Evolutionary conservation across 2,888 invertebrate genomes (phyloP).

Genomic region (Drosophila subsilvestris): DNA sequence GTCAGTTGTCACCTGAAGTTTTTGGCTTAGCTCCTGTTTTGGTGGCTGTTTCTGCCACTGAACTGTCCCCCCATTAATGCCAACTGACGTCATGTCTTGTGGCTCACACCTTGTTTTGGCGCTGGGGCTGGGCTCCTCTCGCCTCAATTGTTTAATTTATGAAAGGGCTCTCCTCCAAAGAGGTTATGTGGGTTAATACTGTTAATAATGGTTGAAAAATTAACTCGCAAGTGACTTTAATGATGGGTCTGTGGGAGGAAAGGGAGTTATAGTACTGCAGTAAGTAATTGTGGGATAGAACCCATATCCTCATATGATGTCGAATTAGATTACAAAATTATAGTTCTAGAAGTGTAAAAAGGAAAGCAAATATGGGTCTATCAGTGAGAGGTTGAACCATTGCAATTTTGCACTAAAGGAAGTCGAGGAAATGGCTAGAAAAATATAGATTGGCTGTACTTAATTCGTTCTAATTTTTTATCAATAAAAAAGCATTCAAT

Average conservation of each 20-base stretch:
- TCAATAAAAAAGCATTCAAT: too few species aligned
- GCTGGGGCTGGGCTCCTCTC: constrained; percentile 15
- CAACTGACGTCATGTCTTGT: constrained; percentile 45
- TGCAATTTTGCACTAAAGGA: too few species aligned
- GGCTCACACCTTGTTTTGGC: constrained; percentile 32
- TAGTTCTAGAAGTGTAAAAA: too few species aligned
- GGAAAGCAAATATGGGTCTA: too few species aligned
- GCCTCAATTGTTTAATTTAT: constrained; percentile 39
- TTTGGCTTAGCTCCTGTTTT: constrained; percentile 52
- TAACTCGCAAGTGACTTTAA: constrained; percentile 20
- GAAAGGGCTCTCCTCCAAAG: constrained; percentile 1
- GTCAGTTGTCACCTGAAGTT: constrained; percentile 61
- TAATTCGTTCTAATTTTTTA: too few species aligned
- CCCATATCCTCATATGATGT: background rate
- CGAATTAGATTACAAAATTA: too few species aligned
- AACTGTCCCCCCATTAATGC: constrained; percentile 28
- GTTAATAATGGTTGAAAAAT: constrained; percentile 32
- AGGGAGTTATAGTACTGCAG: background rate
- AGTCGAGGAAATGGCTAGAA: background rate
- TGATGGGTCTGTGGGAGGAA: background rate
- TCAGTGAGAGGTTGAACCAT: too few species aligned
- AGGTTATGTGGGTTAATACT: constrained; percentile 29
- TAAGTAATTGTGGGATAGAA: background rate
- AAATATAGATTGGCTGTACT: too few species aligned
- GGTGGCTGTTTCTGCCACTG: constrained; percentile 11